Conservation (phyloP, 2,113 vertebrate species). For the Rissa tridactyla region DNA sequence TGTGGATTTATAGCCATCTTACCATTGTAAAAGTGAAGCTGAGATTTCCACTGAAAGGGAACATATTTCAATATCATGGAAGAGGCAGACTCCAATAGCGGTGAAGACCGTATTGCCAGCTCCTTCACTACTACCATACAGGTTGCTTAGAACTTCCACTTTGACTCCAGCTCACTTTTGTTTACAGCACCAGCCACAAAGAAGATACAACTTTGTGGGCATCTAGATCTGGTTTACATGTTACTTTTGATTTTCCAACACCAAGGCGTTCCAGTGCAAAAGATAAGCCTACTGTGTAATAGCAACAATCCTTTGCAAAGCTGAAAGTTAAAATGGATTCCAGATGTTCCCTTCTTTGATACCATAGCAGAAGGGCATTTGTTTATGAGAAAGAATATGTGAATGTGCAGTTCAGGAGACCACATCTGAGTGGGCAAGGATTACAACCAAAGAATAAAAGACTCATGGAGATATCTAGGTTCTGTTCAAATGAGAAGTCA, state of each 20-base stretch:
- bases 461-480: constrained; percentile 26
- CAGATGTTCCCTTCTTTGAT: constrained; percentile 63
- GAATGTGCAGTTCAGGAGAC: constrained; percentile 34
- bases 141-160: constrained; percentile 21
- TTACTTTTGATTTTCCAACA: constrained; percentile 18
- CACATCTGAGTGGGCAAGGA: constrained; percentile 32
- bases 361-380: constrained; percentile 47
- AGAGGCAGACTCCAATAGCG: constrained; percentile 43
- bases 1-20: constrained; percentile 65
- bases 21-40: constrained; percentile 53
- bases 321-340: constrained; percentile 62
- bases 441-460: constrained; percentile 68
- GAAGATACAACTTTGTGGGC: constrained; percentile 2
- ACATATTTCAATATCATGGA: constrained; percentile 18
- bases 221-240: constrained; percentile 5
- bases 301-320: constrained; percentile 56
- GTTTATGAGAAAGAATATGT: constrained; percentile 44
- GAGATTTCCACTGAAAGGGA: constrained; percentile 69
- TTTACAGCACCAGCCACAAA: constrained; percentile 66
- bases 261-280: constrained; percentile 26
- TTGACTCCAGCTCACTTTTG: constrained; percentile 38
- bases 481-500: not conserved
- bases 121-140: constrained; percentile 14
- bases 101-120: constrained; percentile 13
- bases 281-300: constrained; percentile 56